A percentile compares a stretch with the other conserved stretches of the same genome.
These are phyloP conservation scores for Phengaris alcon DNA, from an alignment of 2,888 invertebrate genomes.

Conservation along the genomic window DNA sequence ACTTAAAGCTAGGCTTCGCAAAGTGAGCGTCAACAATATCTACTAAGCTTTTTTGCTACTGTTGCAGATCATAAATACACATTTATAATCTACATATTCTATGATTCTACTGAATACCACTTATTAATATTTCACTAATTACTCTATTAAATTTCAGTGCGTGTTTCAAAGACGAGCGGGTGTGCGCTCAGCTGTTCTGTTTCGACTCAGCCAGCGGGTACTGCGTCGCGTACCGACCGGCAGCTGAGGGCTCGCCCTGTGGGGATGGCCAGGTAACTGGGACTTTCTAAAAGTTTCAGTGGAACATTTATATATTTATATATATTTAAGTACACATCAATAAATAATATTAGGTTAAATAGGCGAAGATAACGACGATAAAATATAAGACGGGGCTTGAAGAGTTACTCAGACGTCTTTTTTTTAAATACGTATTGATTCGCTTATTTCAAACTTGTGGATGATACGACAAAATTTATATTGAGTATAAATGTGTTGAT, in stretches of 20 bases:
- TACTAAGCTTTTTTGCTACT: background rate
- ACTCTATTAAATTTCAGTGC: slow-evolving; percentile 72
- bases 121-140: background rate
- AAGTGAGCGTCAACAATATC: background rate
- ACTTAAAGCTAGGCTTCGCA: background rate
- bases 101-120: background rate
- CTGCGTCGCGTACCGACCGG: slow-evolving; percentile 96
- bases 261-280: slow-evolving; percentile 91
- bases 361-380: too few relatives aligned
- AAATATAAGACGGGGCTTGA: too few relatives aligned
- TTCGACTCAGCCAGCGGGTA: slow-evolving; percentile 96
- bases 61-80: background rate
- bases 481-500: too few relatives aligned
- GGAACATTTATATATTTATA: too few relatives aligned
- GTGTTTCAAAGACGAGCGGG: slow-evolving; percentile 93
- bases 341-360: too few relatives aligned
- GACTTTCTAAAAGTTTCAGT: too few relatives aligned
- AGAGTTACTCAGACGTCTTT: too few relatives aligned
- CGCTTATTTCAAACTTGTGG: too few relatives aligned
- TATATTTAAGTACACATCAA: too few relatives aligned
- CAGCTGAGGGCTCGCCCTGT: slow-evolving; percentile 95
- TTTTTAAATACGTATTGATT: too few relatives aligned
- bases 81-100: background rate
- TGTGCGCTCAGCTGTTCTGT: slow-evolving; percentile 96
- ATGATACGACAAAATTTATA: too few relatives aligned